These are phyloP conservation scores for Eristalis tenax DNA, from an alignment of 2,888 invertebrate genomes.

Conservation along the genomic window DNA sequence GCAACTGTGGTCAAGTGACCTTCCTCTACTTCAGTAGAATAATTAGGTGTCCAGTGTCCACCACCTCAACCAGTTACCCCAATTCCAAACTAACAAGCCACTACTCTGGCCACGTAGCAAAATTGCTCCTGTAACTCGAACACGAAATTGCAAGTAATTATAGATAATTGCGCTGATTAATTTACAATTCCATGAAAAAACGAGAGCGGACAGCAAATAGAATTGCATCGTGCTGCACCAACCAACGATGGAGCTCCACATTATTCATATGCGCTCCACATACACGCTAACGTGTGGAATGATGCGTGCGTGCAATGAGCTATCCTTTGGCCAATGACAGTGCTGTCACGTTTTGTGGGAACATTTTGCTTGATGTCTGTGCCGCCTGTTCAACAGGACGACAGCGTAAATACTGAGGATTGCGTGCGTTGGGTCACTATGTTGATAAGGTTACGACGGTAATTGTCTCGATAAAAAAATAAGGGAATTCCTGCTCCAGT, in stretches of 20 bases:
- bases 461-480: neutral
- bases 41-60: neutral
- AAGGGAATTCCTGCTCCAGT: neutral
- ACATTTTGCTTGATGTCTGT: slow-evolving; percentile 47
- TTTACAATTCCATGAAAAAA: slow-evolving; percentile 12
- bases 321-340: slow-evolving; percentile 60
- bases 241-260: slow-evolving; percentile 23
- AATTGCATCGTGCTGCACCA: slow-evolving; percentile 7
- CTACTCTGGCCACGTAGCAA: neutral
- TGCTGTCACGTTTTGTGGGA: slow-evolving; percentile 56
- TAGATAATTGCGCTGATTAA: slow-evolving; percentile 55
- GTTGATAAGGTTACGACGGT: slow-evolving; percentile 25
- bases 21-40: too few relatives aligned
- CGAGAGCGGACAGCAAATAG: neutral
- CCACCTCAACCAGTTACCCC: slow-evolving; percentile 2
- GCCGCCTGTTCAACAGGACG: neutral
- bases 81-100: slow-evolving; percentile 11
- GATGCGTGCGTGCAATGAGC: slow-evolving; percentile 62
- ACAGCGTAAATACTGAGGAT: neutral
- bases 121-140: slow-evolving; percentile 18
- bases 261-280: slow-evolving; percentile 59
- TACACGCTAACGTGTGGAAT: slow-evolving; percentile 52
- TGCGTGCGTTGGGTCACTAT: slow-evolving; percentile 1
- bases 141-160: slow-evolving; percentile 34
- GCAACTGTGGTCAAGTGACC: too few relatives aligned